These are phyloP conservation scores for Pseudeuparius sepicola DNA, from an alignment of 2,888 invertebrate species.

Conservation along the genomic window DNA sequence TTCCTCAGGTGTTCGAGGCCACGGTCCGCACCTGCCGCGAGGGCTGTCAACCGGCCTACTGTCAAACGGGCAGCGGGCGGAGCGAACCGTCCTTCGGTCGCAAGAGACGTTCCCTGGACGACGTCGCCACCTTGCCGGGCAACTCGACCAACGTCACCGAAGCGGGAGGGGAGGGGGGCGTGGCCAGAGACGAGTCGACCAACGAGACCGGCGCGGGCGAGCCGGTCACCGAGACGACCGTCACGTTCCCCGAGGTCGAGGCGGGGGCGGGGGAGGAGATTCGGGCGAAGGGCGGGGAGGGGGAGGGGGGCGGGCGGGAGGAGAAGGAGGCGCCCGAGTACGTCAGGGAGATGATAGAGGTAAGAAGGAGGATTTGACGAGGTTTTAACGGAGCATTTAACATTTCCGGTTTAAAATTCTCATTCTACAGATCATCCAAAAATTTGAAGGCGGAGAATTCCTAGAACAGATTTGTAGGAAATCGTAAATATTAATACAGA, in stretches of 20 bases:
- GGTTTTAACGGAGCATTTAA: no score
- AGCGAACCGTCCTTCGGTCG: conserved; percentile 21
- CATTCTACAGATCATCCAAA: no score
- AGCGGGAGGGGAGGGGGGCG: conserved; percentile 10
- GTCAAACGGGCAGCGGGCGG: conserved; percentile 61
- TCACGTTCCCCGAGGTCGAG: conserved; percentile 37
- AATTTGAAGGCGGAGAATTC: no score
- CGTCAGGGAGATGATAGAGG: conserved; percentile 84
- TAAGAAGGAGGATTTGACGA: conserved; percentile 35
- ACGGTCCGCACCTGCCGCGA: conserved; percentile 82
- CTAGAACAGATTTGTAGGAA: no score
- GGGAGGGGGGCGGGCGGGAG: conserved; percentile 31
- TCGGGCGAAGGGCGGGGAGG: background rate
- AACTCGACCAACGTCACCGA: conserved; percentile 22
- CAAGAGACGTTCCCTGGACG: conserved; percentile 17
- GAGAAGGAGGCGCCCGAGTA: conserved; percentile 56
- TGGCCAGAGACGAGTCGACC: conserved; percentile 31
- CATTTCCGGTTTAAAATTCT: no score
- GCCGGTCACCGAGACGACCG: conserved; percentile 9
- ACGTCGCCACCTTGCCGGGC: conserved; percentile 23
- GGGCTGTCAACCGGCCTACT: conserved; percentile 84
- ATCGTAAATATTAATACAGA: no score
- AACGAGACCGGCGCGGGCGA: background rate
- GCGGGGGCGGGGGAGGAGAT: conserved; percentile 35
- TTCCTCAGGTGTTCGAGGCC: conserved; percentile 90